These are phyloP conservation scores for Caenorhabditis uteleia DNA, from an alignment of 2,888 invertebrate species.

Conservation along the genomic window DNA sequence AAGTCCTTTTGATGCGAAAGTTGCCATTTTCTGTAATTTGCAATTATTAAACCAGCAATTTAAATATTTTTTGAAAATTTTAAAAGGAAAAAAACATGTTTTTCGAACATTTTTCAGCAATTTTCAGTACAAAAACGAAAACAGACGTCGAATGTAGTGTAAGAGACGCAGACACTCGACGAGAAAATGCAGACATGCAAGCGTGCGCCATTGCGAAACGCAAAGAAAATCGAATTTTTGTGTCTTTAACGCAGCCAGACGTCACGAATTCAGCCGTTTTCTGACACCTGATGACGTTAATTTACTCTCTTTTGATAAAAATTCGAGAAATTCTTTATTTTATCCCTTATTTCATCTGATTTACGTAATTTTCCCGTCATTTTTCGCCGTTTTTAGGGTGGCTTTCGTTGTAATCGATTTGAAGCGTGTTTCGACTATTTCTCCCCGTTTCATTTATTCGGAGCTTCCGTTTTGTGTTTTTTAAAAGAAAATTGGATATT, in stretches of 20 bases:
- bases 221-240: not conserved
- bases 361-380: not conserved
- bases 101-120: not conserved
- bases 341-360: not conserved
- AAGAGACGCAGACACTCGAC: conserved; percentile 27
- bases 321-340: not conserved
- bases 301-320: not conserved
- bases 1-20: conserved; percentile 37
- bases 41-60: no score
- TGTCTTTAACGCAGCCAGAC: not conserved
- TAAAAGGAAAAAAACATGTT: not conserved
- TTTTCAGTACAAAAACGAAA: conserved; percentile 1
- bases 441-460: no score
- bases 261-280: not conserved
- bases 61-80: no score
- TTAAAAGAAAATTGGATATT: not conserved
- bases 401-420: not conserved
- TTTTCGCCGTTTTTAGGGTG: not conserved
- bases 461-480: not conserved
- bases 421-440: not conserved
- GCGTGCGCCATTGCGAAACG: conserved; percentile 10
- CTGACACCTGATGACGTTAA: not conserved
- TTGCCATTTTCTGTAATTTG: conserved; percentile 36
- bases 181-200: conserved; percentile 9
- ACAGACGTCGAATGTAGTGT: not conserved